phyloP scores from a whole-genome alignment of 2,888 invertebrate genomes.

The Diadromus collaris region DNA sequence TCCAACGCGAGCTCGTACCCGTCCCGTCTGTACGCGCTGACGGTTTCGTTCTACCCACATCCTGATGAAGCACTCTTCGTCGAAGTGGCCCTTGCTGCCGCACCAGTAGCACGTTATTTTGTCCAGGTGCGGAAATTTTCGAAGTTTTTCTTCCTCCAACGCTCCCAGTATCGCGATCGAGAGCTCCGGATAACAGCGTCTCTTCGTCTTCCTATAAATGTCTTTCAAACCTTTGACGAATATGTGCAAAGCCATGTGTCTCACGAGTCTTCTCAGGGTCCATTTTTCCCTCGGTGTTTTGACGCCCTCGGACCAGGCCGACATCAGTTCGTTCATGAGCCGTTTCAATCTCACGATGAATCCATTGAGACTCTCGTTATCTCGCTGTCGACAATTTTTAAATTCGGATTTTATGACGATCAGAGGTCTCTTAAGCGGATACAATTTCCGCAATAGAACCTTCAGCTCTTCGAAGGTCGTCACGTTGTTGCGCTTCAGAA shows the following conservation, averaged over 20 bases:
- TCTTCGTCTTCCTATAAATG: not conserved
- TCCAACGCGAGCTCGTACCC: not conserved
- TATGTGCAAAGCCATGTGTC: not conserved
- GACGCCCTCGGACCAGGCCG: not conserved
- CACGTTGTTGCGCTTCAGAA: not conserved
- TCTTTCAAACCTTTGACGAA: conserved; percentile 10
- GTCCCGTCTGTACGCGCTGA: not conserved
- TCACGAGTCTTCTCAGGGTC: not conserved
- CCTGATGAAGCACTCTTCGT: not conserved
- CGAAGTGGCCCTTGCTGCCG: conserved; percentile 6
- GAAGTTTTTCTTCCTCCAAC: conserved; percentile 2
- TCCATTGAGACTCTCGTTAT: conserved; percentile 2
- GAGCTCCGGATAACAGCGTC: conserved; percentile 14
- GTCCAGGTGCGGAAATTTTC: conserved; percentile 11
- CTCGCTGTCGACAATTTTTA: conserved; percentile 17
- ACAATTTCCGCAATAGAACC: not conserved
- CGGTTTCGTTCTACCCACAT: conserved; percentile 4
- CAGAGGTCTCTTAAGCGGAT: not conserved
- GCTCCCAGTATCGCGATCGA: conserved; percentile 10
- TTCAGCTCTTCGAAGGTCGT: conserved; percentile 16
- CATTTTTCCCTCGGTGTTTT: not conserved
- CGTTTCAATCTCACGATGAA: not conserved
- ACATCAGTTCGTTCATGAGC: conserved; percentile 15
- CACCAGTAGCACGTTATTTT: conserved; percentile 23
- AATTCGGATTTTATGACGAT: conserved; percentile 8